Base-by-base conservation (phyloP, 1,140 invertebrate genomes). In the Drosophila tristis region DNA sequence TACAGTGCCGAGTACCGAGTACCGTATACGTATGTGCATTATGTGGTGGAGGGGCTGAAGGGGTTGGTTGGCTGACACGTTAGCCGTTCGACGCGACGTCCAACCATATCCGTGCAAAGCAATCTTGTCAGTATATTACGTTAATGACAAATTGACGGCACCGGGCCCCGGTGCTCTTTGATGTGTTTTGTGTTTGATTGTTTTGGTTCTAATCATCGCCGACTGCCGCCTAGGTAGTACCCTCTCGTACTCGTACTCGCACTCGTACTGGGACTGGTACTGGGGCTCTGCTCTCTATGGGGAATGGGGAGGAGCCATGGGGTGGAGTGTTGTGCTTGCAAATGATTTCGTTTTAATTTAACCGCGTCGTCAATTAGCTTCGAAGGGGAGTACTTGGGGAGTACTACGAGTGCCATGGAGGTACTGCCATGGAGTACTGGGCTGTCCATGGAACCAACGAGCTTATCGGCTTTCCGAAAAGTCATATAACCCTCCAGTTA, bases 81-180 rank as follows among this genome's bases (percentile, higher is more conserved):
- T 13, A 48, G 29, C 9, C 4, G n/a, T 13, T 11, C 20, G 26
- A 15, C 9, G 50, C 15, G 5, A 43, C 15, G 49, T 47, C 57
- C 65, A 9, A 62, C 81, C 73, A 87, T 82, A 82, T 89, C 84
- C 84, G 84, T 87, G 84, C 84, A 84, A 87, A 89, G 85, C 84
- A 89, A 89, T 90, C 84, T 89, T 89, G 84, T 89, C 84, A 89
- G 85, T 89, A 89, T 89, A 89, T 89, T 89, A 89, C 84, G 84
- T 89, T 89, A 89, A 89, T 89, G 84, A 89, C 84, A 89, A 89
- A 89, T 89, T 89, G 84, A 84, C 84, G 84, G 84, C 79, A 51
- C 58, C 74, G 64, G 51, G 51, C 35, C 11, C 11, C 35, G 35
- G 35, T 39, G 35, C 53, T 51, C 73, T 89, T 89, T 89, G 84